Conservation (phyloP, 2,888 invertebrate genomes). For the Pseudoips prasinana region DNA sequence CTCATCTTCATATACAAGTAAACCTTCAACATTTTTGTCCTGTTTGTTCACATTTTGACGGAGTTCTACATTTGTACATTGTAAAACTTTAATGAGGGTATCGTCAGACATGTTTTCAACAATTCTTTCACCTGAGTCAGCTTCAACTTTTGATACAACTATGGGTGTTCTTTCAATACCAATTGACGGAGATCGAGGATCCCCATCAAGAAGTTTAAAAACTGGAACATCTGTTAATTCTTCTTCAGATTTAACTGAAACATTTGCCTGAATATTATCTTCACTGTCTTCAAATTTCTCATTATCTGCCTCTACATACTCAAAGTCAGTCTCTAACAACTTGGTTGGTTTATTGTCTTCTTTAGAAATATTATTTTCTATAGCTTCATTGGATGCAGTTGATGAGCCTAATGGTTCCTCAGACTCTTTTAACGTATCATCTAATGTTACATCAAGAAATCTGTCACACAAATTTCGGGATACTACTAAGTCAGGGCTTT, state of each 20-base stretch:
- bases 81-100: slow-evolving; percentile 65
- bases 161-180: slow-evolving; percentile 77
- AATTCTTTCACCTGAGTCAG: slow-evolving; percentile 47
- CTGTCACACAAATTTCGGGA: slow-evolving; percentile 68
- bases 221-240: slow-evolving; percentile 36
- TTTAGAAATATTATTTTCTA: slow-evolving; percentile 57
- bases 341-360: slow-evolving; percentile 58
- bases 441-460: slow-evolving; percentile 59
- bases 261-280: slow-evolving; percentile 25
- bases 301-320: slow-evolving; percentile 70
- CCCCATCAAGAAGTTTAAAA: slow-evolving; percentile 58
- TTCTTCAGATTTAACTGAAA: slow-evolving; percentile 17
- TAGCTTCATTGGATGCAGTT: slow-evolving; percentile 64
- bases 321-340: slow-evolving; percentile 83
- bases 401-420: slow-evolving; percentile 66
- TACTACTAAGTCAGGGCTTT: slow-evolving; percentile 51
- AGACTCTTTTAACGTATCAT: slow-evolving; percentile 59
- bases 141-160: slow-evolving; percentile 54
- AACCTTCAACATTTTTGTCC: slow-evolving; percentile 67
- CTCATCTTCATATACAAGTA: slow-evolving; percentile 83
- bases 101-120: slow-evolving; percentile 77
- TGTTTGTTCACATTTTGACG: slow-evolving; percentile 40
- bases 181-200: slow-evolving; percentile 73
- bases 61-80: slow-evolving; percentile 61
- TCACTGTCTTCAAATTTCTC: slow-evolving; percentile 50